Evolutionary conservation across 2,888 invertebrate genomes (phyloP).

Genomic region (Tipula helvola): DNA sequence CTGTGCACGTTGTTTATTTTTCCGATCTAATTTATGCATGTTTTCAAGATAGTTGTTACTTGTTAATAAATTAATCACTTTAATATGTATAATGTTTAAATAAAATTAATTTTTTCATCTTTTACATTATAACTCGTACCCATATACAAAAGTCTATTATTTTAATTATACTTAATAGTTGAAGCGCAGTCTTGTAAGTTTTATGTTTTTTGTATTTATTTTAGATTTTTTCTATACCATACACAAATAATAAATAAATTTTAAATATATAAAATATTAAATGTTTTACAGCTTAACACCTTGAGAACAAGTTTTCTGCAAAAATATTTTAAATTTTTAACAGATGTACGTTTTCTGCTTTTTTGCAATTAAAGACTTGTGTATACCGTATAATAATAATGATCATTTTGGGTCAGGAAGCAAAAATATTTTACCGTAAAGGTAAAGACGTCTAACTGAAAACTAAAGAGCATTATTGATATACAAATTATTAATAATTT

Average conservation of each 20-base stretch:
- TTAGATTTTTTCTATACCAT: not conserved
- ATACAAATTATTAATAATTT: no score
- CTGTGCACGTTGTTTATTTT: not conserved
- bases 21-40: not conserved
- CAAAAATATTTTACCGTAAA: no score
- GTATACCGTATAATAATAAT: not conserved
- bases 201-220: not conserved
- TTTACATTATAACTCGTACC: not conserved
- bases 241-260: not conserved
- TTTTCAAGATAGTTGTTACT: conserved; percentile 4
- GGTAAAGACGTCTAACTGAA: no score
- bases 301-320: not conserved
- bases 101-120: not conserved
- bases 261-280: not conserved
- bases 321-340: not conserved
- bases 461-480: no score
- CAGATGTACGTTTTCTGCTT: not conserved
- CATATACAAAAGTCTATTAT: not conserved
- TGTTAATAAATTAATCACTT: not conserved
- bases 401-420: no score
- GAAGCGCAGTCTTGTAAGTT: not conserved
- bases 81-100: not conserved
- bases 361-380: not conserved
- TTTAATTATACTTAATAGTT: conserved; percentile 4
- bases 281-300: not conserved